A percentile compares a stretch with the other conserved stretches of the same genome.
Evolutionary conservation across 1,140 invertebrate species (phyloP).

Genomic region (Neodiprion pinetum): DNA sequence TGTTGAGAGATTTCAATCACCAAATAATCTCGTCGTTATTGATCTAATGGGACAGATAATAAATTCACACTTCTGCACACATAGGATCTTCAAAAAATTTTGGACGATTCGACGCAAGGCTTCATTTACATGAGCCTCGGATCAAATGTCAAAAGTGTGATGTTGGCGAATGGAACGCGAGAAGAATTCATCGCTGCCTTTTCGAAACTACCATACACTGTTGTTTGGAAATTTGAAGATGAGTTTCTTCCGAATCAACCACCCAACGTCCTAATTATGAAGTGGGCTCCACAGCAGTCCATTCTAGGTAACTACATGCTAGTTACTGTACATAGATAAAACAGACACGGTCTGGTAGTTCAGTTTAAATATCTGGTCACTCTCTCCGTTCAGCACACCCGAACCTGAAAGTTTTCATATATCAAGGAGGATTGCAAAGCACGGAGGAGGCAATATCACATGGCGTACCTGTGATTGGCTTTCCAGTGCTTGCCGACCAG

Average conservation of each 20-base stretch:
- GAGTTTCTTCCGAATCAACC: conserved; percentile 13
- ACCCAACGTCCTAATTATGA: conserved; percentile 47
- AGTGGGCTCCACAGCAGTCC: conserved; percentile 56
- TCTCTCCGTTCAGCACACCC: no score
- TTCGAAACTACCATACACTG: conserved; percentile 37
- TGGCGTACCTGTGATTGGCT: no score
- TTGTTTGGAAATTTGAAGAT: conserved; percentile 45
- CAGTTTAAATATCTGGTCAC: no score
- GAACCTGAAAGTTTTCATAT: no score
- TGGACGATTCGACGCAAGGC: conserved; percentile 59
- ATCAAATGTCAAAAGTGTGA: conserved; percentile 48
- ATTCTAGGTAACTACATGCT: conserved; percentile 40
- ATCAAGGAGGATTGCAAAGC: no score
- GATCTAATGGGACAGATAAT: no score
- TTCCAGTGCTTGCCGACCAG: conserved; percentile 35
- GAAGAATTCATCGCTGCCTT: conserved; percentile 62
- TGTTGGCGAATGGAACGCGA: conserved; percentile 35
- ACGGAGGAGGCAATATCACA: no score
- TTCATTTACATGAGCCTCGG: conserved; percentile 69
- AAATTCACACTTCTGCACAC: conserved; percentile 5
- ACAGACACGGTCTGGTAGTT: no score
- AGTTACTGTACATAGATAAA: no score
- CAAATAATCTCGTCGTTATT: no score
- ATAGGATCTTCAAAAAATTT: conserved; percentile 56
- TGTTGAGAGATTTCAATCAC: background rate